phyloP scores from a whole-genome alignment of 1,140 invertebrate genomes.

The Drosophila murphyi region DNA sequence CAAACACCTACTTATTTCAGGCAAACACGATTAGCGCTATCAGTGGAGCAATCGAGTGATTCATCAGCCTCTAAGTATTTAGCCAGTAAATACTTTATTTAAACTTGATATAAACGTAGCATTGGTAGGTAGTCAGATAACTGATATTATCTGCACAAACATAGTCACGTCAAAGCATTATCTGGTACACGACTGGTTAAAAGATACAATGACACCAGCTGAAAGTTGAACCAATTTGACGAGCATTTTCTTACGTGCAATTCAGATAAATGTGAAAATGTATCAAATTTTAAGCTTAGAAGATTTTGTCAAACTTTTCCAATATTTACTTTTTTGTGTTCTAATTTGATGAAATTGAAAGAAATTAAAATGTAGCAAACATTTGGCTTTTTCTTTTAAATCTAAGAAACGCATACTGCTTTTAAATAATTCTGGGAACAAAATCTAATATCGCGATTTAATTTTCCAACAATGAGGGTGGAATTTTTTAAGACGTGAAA shows the following conservation, averaged over 20 bases:
- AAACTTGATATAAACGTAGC: neutral
- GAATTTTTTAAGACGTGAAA: too few relatives aligned
- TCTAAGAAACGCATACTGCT: too few relatives aligned
- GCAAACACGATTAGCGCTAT: slow-evolving; percentile 24
- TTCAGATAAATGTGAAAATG: too few relatives aligned
- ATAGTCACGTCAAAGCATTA: slow-evolving; percentile 2
- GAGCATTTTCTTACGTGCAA: too few relatives aligned
- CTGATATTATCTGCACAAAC: neutral
- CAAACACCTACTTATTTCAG: slow-evolving; percentile 11
- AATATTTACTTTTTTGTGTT: too few relatives aligned
- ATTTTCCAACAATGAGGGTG: too few relatives aligned
- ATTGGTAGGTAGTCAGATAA: neutral
- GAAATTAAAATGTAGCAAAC: too few relatives aligned
- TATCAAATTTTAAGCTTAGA: too few relatives aligned
- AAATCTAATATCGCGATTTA: too few relatives aligned
- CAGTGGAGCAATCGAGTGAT: slow-evolving; percentile 15
- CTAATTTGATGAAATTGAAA: neutral
- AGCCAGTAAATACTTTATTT: slow-evolving; percentile 13
- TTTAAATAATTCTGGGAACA: too few relatives aligned
- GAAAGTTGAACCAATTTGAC: neutral
- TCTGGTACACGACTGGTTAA: neutral
- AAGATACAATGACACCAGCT: neutral
- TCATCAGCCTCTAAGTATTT: slow-evolving; percentile 8
- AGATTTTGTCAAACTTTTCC: too few relatives aligned
- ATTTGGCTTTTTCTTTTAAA: too few relatives aligned